Evolutionary conservation across 2,113 vertebrate species (phyloP), one percentile per base, ranked within the genome.

Genomic region (Tychaedon coryphoeus): DNA sequence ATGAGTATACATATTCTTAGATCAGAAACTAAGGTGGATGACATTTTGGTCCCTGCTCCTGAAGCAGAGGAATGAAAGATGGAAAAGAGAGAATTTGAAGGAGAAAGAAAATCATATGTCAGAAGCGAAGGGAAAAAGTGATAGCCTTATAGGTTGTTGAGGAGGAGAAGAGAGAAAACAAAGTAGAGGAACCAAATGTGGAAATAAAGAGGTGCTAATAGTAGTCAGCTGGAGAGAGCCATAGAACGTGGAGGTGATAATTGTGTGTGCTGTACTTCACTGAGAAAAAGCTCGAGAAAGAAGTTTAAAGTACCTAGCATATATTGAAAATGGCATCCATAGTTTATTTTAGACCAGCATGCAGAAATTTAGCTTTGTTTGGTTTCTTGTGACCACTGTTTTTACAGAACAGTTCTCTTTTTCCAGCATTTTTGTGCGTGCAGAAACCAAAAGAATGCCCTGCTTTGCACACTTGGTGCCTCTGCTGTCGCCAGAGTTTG

Each of bases 131-230:
- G 89, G 74, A 58, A 73, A 86, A 89, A 72, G 56, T 20, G 48
- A 71, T 92, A 81, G 40, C 54, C 18, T 80, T 83, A 85, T 38
- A 74, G 58, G 15, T 53, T 85, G 45, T 56, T 88, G 43, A 71
- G 54, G 24, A 84, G 80, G 58, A 88, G 64, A 94, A 93, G 75
- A 78, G 17, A 90, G 60, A 4, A 6, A 56, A 75, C 43, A 88
- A 93, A 91, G 36, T 14, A 78, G 75, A 92, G 61, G 70, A 96
- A 95, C 53, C 57, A 79, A 90, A 91, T 88, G 75, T 51, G 65
- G 53, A 92, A 97, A 92, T 96, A 83, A 94, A 73, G 86, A 95
- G 54, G 94, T 94, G 93, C 84, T 96, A 93, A 96, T 94, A 91
- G 86, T 79, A 96, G 77, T 96, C 86, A 90, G 86, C 86, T 96